These are phyloP conservation scores for Liposcelis brunnea DNA, from an alignment of 2,888 invertebrate genomes.

Conservation along the genomic window DNA sequence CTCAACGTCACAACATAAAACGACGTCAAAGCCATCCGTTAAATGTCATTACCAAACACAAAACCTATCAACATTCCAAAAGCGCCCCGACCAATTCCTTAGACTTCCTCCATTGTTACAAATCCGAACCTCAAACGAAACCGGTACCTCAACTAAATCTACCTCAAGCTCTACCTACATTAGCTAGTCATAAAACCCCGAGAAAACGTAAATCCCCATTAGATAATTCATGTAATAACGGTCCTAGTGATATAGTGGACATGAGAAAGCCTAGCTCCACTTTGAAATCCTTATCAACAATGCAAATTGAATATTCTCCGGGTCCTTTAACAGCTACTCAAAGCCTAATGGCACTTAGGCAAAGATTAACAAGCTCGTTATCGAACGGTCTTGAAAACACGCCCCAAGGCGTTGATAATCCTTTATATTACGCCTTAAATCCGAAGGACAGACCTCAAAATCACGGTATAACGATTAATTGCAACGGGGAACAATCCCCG, in stretches of 20 bases:
- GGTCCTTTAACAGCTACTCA: constrained; percentile 26
- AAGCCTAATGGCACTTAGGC: constrained; percentile 30
- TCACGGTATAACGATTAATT: constrained; percentile 1
- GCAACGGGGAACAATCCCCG: background rate
- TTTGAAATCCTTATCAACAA: constrained; percentile 29
- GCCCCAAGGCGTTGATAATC: constrained; percentile 28
- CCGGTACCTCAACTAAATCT: background rate
- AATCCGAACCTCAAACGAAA: too few species aligned
- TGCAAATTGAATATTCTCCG: constrained; percentile 38
- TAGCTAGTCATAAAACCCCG: background rate
- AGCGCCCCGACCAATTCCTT: too few species aligned
- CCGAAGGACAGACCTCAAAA: constrained; percentile 9
- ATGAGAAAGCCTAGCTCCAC: constrained; percentile 5
- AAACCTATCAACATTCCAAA: too few species aligned
- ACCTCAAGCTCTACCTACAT: background rate
- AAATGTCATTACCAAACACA: too few species aligned
- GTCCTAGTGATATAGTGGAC: background rate
- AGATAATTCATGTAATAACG: background rate
- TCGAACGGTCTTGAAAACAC: too few species aligned
- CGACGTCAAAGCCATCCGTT: constrained; percentile 2
- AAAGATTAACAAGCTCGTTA: constrained; percentile 29
- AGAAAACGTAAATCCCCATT: background rate
- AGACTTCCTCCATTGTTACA: too few species aligned
- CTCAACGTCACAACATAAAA: background rate
- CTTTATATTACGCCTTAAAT: constrained; percentile 30